Base-by-base conservation (phyloP, 2,888 invertebrate genomes). In the Pachymerium ferrugineum region DNA sequence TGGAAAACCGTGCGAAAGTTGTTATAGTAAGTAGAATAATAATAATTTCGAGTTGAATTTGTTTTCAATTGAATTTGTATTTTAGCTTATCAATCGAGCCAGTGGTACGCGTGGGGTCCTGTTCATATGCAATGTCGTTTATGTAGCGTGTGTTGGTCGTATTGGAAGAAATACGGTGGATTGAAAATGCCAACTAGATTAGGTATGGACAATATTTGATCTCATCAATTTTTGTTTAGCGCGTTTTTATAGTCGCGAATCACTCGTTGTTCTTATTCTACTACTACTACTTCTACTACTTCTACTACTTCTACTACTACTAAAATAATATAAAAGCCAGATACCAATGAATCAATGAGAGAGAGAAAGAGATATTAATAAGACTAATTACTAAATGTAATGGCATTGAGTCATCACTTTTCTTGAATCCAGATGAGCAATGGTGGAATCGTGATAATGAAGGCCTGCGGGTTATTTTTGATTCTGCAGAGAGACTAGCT, bases 151-250 rank as follows among this genome's bases (percentile, higher is more conserved):
- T 99, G 99, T 84, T 99, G 97, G 97, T 88, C 88, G 77, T 97
- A 97, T 83, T 99, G 98, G 97, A 98, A 97, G 84, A 96, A 96
- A 83, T 97, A 95, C 84, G 98, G 97, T 74, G 98, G 97, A 76
- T 88, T 99, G 72, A 96, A 95, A 86, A 89, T 89, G 78, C 85
- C 87, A n/a, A 87, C 86, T 42, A 85, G 76, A 69, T 28, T 76
- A 70, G 76, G 74, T 75, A 74, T 69, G 71, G n/a, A n/a, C n/a
- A n/a, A 19, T 62, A n/a, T n/a, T n/a, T n/a, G n/a, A n/a, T n/a
- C n/a, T n/a, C n/a, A n/a, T n/a, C n/a, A n/a, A n/a, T n/a, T n/a
- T n/a, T n/a, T n/a, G n/a, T n/a, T n/a, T n/a, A n/a, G n/a, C n/a
- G n/a, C n/a, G n/a, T n/a, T n/a, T n/a, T n/a, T n/a, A n/a, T n/a